A percentile compares a stretch with the other conserved stretches of the same genome.
Evolutionary conservation across 1,140 invertebrate species (phyloP).

Genomic region (Drosophila repletoides): DNA sequence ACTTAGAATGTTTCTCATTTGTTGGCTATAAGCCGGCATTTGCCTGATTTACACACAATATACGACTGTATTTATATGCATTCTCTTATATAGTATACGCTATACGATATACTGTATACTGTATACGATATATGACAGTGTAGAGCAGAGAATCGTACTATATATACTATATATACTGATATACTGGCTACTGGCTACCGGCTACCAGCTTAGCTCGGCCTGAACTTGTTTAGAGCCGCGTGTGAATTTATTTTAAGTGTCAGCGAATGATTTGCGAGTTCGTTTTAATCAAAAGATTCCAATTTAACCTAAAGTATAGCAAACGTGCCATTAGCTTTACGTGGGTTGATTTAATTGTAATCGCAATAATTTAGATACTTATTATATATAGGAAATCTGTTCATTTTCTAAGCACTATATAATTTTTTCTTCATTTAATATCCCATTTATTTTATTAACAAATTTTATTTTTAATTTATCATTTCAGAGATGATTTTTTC

Average conservation of each 20-base stretch:
- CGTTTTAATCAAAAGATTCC: slow-evolving; percentile 14
- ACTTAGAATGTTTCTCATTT: slow-evolving; percentile 2
- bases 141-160: no score
- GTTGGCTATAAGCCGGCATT: slow-evolving; percentile 16
- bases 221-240: slow-evolving; percentile 27
- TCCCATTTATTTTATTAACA: no score
- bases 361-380: neutral
- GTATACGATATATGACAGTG: no score
- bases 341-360: slow-evolving; percentile 17
- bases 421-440: no score
- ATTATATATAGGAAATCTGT: no score
- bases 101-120: no score
- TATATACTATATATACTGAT: neutral
- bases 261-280: slow-evolving; percentile 49
- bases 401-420: no score
- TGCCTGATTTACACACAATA: slow-evolving; percentile 41
- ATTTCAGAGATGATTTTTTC: no score
- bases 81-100: neutral
- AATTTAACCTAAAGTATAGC: neutral
- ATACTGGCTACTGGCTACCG: neutral
- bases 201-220: slow-evolving; percentile 5
- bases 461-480: no score
- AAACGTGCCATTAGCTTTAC: neutral
- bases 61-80: slow-evolving; percentile 3
- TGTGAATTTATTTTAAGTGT: slow-evolving; percentile 18